Conservation (phyloP, 2,797 vertebrate genomes). For the Artibeus jamaicensis region DNA sequence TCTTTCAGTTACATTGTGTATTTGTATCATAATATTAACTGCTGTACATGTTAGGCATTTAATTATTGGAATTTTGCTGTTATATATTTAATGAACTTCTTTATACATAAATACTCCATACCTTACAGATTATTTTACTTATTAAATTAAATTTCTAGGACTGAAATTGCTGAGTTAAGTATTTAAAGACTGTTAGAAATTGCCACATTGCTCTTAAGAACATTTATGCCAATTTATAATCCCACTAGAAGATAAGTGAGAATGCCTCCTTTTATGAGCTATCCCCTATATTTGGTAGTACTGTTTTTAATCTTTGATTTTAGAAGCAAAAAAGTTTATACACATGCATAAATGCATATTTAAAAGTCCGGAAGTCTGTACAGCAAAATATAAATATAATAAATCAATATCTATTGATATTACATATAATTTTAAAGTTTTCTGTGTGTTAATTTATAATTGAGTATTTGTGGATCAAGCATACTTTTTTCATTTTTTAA, state of each 20-base stretch:
- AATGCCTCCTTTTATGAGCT: not conserved
- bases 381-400: not conserved
- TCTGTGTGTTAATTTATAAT: slow-evolving; percentile 14
- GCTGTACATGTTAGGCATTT: not conserved
- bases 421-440: not conserved
- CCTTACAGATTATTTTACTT: not conserved
- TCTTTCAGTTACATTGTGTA: not conserved
- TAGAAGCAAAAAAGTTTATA: not conserved
- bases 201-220: not conserved
- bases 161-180: slow-evolving; percentile 4
- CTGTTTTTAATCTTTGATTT: slow-evolving; percentile 31
- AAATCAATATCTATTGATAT: not conserved
- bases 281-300: not conserved
- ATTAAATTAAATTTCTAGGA: slow-evolving; percentile 2
- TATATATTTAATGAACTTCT: not conserved
- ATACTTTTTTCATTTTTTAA: not conserved
- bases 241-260: not conserved
- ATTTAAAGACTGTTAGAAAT: not conserved
- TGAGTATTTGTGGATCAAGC: not conserved
- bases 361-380: not conserved
- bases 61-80: not conserved
- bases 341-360: not conserved
- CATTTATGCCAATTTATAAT: not conserved
- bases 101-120: not conserved
- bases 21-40: not conserved